Base-by-base conservation (phyloP, 2,113 vertebrate species). In the Eonycteris spelaea region DNA sequence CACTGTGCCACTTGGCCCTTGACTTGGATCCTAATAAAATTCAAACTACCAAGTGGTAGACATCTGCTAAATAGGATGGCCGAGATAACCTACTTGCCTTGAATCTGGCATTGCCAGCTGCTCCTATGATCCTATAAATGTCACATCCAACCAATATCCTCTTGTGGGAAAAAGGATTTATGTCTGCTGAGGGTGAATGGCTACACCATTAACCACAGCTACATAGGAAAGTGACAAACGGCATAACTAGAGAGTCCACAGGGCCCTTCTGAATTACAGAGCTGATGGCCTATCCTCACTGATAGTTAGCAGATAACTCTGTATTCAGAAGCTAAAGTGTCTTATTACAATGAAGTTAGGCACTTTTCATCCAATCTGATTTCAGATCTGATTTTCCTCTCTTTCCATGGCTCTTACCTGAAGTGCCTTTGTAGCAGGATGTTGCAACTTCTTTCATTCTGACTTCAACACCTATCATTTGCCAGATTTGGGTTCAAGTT, bases 1-100 rank as follows among this genome's bases (percentile, higher is more conserved):
- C 97, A 94, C 70, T 61, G 90, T 96, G 97, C 98, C 97, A 97
- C 97, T 98, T 98, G 98, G 98, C 97, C 98, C 98, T 98, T 97
- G 97, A 97, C 97, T 98, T 92, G 63, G 97, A 97, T 97, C 97
- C 97, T 98, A 98, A 92, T 94, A 97, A 98, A 98, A 98, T 98
- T 98, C 97, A 71, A 96, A 98, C 98, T 97, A 98, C 98, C 97
- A 98, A 96, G 95, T 94, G 96, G 98, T 97, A 96, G 97, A 97
- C 98, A 98, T 98, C 98, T 98, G 98, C 98, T 98, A 97, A 97
- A 92, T 74, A 97, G 97, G 97, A 97, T 88, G 97, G 97, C 98
- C 98, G 98, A 98, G 98, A 97, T 96, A 97, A 98, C 97, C 95
- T 95, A 92, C 97, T 97, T 98, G 98, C 98, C 98, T 98, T 96